Conservation (phyloP, 2,888 invertebrate species). For the Colletes collaris region DNA sequence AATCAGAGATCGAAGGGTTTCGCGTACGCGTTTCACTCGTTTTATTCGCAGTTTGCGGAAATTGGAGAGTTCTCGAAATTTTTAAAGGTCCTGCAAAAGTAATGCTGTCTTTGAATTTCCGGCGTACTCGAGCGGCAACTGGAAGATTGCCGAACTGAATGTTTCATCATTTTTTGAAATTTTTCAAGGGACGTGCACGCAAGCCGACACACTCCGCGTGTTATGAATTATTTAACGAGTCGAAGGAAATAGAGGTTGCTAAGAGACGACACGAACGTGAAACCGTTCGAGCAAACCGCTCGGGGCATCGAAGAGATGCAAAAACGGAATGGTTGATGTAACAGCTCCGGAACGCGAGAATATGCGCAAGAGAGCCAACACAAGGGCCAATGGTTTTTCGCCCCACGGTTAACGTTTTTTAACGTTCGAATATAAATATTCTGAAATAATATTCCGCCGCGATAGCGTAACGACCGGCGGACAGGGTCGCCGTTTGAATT, state of each 20-base stretch:
- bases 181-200: neutral
- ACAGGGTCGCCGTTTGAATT: slow-evolving; percentile 15
- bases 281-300: slow-evolving; percentile 38
- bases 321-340: slow-evolving; percentile 33
- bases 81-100: too few species aligned
- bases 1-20: too few species aligned
- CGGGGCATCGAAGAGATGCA: slow-evolving; percentile 16
- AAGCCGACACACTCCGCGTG: neutral
- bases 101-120: neutral
- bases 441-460: slow-evolving; percentile 38
- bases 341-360: neutral
- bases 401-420: slow-evolving; percentile 10
- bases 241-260: slow-evolving; percentile 32
- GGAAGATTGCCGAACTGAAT: neutral
- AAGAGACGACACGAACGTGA: slow-evolving; percentile 44
- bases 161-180: slow-evolving; percentile 2
- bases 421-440: slow-evolving; percentile 31
- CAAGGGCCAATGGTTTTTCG: neutral
- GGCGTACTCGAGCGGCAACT: neutral
- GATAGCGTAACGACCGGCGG: slow-evolving; percentile 2
- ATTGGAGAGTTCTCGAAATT: too few species aligned
- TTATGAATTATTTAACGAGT: slow-evolving; percentile 31
- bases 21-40: too few species aligned
- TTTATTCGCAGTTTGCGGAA: too few species aligned
- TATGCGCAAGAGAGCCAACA: neutral